These are phyloP conservation scores for Sarcophaga variegata DNA, from an alignment of 2,888 invertebrate species.

Conservation along the genomic window DNA sequence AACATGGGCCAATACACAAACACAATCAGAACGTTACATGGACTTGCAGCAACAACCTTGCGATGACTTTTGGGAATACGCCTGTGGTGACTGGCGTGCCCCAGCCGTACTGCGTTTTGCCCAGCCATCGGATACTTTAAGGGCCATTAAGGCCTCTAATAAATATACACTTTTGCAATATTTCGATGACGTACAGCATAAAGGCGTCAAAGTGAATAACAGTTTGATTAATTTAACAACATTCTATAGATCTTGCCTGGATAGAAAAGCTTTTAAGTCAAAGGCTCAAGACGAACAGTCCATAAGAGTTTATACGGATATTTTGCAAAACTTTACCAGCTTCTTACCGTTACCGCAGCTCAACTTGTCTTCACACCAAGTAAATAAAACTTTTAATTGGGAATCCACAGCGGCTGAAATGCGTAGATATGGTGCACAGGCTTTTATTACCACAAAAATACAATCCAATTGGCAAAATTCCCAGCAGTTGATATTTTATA, in stretches of 20 bases:
- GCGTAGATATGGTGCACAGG: constrained; percentile 75
- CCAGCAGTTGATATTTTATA: constrained; percentile 75
- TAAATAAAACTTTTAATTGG: constrained; percentile 73
- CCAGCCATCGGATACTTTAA: constrained; percentile 74
- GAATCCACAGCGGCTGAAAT: constrained; percentile 74
- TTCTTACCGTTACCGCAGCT: constrained; percentile 76
- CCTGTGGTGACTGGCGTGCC: constrained; percentile 90
- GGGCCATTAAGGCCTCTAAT: constrained; percentile 73
- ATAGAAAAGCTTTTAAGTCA: constrained; percentile 55
- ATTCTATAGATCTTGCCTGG: constrained; percentile 75
- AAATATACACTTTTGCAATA: constrained; percentile 73
- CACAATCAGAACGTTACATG: constrained; percentile 68
- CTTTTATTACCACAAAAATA: constrained; percentile 75
- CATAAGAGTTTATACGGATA: constrained; percentile 73
- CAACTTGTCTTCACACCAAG: constrained; percentile 49
- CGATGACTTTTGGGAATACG: constrained; percentile 91
- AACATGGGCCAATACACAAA: constrained; percentile 61
- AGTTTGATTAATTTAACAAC: constrained; percentile 35
- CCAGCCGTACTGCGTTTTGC: constrained; percentile 69
- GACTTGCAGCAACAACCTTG: constrained; percentile 85
- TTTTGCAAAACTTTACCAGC: constrained; percentile 67
- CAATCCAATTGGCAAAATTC: constrained; percentile 79
- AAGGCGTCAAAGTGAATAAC: neutral
- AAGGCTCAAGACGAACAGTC: constrained; percentile 56
- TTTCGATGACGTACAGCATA: constrained; percentile 68